Percentiles rank a stretch among this genome's conserved stretches.
Evolutionary conservation across 2,113 vertebrate genomes (phyloP).

Genomic region (Cygnus buccinator): DNA sequence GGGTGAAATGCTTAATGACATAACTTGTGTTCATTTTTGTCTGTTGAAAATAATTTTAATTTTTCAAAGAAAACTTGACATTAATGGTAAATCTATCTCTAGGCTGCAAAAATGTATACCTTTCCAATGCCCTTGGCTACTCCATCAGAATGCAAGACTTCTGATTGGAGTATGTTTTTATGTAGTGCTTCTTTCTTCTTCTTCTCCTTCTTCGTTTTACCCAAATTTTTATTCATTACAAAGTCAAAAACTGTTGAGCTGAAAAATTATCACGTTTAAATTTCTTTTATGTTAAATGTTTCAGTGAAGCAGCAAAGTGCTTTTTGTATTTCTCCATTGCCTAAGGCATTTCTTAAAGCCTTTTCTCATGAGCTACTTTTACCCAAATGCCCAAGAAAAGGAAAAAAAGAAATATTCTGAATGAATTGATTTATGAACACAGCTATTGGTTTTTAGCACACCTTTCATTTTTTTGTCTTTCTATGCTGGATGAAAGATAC

Average conservation of each 20-base stretch:
- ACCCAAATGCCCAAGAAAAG: not conserved
- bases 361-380: conserved; percentile 31
- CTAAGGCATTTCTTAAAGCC: conserved; percentile 12
- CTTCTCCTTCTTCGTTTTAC: not conserved
- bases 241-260: conserved; percentile 38
- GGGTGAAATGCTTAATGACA: not conserved
- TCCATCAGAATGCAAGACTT: not conserved
- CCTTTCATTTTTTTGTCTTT: not conserved
- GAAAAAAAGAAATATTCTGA: not conserved
- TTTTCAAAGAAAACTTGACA: not conserved
- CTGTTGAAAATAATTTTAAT: not conserved
- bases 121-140: not conserved
- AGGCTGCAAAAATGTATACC: not conserved
- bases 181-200: not conserved
- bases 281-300: conserved; percentile 54
- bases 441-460: not conserved
- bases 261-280: conserved; percentile 46
- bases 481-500: not conserved
- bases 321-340: conserved; percentile 48
- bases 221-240: conserved; percentile 9
- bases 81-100: not conserved
- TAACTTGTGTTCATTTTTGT: not conserved
- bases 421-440: conserved; percentile 23
- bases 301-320: conserved; percentile 43
- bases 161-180: not conserved